These are phyloP conservation scores for Hyposoter didymator DNA, from an alignment of 2,888 invertebrate species.

Conservation along the genomic window DNA sequence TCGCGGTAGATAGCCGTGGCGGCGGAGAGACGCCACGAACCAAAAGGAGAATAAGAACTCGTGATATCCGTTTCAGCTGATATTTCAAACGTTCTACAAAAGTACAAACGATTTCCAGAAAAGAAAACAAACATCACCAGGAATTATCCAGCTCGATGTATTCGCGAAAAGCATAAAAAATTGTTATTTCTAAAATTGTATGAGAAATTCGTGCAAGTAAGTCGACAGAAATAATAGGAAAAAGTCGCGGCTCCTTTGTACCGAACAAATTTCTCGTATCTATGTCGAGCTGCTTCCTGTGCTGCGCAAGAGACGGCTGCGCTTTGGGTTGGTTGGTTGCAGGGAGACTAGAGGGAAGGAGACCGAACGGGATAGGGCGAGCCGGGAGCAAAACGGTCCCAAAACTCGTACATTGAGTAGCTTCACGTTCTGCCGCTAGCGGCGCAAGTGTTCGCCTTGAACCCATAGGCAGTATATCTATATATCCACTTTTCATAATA, in stretches of 20 bases:
- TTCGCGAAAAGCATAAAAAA: background rate
- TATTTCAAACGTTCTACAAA: constrained; percentile 39
- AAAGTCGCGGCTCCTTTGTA: background rate
- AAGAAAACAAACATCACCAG: background rate
- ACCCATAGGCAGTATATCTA: no score
- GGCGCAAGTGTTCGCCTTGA: no score
- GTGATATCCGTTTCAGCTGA: constrained; percentile 46
- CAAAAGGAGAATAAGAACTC: background rate
- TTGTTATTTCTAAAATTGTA: background rate
- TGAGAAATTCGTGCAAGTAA: no score
- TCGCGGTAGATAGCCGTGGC: background rate
- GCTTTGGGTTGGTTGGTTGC: constrained; percentile 34
- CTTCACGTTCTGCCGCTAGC: no score
- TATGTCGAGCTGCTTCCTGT: constrained; percentile 52
- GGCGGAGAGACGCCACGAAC: background rate
- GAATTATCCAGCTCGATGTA: background rate
- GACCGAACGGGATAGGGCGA: no score
- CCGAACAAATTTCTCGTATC: background rate
- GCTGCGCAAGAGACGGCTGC: constrained; percentile 52
- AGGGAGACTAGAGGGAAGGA: no score
- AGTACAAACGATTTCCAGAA: background rate
- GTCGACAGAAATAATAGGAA: background rate
- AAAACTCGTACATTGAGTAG: no score
- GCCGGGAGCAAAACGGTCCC: no score
- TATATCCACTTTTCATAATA: no score